phyloP scores from a whole-genome alignment of 37 sponge, comb jelly and placozoan species.

The Halichondria panicea region DNA sequence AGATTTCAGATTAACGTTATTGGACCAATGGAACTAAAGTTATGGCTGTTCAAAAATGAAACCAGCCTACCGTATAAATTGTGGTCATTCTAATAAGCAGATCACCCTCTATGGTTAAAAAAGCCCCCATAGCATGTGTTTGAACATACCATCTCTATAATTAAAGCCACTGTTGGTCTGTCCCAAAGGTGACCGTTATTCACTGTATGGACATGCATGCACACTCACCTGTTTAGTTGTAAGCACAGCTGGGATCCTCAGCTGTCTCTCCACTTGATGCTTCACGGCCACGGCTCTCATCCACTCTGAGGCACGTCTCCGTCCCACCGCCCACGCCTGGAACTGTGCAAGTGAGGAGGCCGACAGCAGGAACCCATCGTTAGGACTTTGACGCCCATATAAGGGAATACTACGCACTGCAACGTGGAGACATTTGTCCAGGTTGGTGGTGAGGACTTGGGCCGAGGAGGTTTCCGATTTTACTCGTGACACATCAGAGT shows the following conservation, averaged over 20 bases:
- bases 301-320: conserved; percentile 82
- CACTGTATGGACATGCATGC: too few species aligned
- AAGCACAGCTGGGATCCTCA: not conserved
- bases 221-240: conserved; percentile 46
- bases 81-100: too few species aligned
- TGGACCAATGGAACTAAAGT: too few species aligned
- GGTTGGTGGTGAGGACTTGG: conserved; percentile 11
- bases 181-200: not conserved
- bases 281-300: conserved; percentile 73
- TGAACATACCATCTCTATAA: too few species aligned
- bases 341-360: conserved; percentile 57
- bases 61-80: too few species aligned
- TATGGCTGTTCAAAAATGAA: too few species aligned
- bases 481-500: too few species aligned
- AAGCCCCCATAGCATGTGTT: too few species aligned
- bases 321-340: conserved; percentile 56
- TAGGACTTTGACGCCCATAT: conserved; percentile 18
- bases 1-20: too few species aligned
- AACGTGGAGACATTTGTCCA: conserved; percentile 47
- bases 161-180: conserved; percentile 3
- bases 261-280: conserved; percentile 5
- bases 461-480: not conserved
- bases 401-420: conserved; percentile 44
- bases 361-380: conserved; percentile 19
- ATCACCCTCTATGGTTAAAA: too few species aligned